Conservation (phyloP, 2,113 vertebrate genomes). For the Willisornis vidua region DNA sequence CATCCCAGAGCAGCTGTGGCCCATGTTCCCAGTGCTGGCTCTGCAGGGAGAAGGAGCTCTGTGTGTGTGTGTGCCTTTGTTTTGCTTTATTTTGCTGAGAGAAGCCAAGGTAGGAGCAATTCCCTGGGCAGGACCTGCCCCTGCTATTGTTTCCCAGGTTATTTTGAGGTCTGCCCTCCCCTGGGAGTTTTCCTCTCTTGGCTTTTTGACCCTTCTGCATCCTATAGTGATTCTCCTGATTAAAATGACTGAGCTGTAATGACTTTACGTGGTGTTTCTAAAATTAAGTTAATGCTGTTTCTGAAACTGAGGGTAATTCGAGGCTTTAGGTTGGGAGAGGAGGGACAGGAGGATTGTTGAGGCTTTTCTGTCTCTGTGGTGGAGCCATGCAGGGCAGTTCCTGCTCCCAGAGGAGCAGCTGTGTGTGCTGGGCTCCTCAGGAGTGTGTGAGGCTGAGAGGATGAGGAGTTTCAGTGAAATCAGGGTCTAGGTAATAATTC, state of each 20-base stretch:
- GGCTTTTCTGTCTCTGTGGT: neutral
- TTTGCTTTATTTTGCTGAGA: conserved; percentile 9
- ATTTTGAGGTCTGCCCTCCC: conserved; percentile 37
- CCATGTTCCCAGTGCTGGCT: conserved; percentile 5
- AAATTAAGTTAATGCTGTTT: neutral
- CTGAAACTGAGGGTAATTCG: neutral
- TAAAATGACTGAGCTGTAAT: fast-evolving
- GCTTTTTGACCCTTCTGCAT: conserved; percentile 36
- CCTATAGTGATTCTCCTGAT: conserved; percentile 2
- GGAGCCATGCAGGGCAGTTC: neutral
- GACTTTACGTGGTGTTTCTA: neutral
- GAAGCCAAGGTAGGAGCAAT: neutral
- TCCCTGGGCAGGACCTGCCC: neutral
- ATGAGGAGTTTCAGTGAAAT: neutral
- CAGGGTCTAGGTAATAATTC: neutral
- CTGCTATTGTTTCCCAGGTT: conserved; percentile 4
- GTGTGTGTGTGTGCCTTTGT: conserved; percentile 28
- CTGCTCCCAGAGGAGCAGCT: neutral
- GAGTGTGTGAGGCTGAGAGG: neutral
- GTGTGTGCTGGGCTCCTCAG: neutral
- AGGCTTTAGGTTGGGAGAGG: neutral
- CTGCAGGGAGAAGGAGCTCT: neutral
- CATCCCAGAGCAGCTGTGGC: conserved; percentile 2
- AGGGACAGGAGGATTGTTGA: neutral
- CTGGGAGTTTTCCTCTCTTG: neutral